Base-by-base conservation (phyloP, 2,888 invertebrate species). In the Drosophila monieri region DNA sequence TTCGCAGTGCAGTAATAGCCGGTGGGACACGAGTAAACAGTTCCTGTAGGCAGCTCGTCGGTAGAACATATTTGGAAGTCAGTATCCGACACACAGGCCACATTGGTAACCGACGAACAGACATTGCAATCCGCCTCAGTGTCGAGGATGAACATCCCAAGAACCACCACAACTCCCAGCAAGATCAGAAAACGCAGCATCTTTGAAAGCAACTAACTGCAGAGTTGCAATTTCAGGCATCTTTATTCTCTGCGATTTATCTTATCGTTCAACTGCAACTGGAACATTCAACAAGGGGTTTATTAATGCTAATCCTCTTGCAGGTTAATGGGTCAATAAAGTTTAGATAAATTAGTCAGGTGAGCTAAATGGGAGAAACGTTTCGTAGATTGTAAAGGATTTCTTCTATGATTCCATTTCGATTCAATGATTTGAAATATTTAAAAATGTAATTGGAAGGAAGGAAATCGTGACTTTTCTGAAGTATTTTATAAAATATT, bases 41-140 rank as follows among this genome's bases (percentile, higher is more conserved):
- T n/a, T 3, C 76, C 88, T 3, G 12, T 52, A 4, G 76, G 75
- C 14, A 52, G 9, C 5, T n/a, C n/a, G 49, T 62, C 60, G 15
- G 47, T 21, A 1, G 53, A 27, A 51, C 89, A 89, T 5, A 76
- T 74, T 52, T 80, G 73, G 52, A 77, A 89, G 25, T 77, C 44
- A 2, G 73, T 79, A 6, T 62, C 58, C 12, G 89, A 89, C 3
- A 85, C 72, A 54, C 88, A 88, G 6, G 80, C 88, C 44, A 80
- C 62, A 18, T 70, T 74, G 14, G 43, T 74, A 0, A 0, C 5
- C 0, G 23, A 3, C 3, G 55, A 46, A 49, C 89, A 89, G 10
- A 18, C 48, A 27, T 84, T 85, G 56, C 85, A 85, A 27, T 73
- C 58, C 9, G 53, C 46, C 68, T 61, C 25, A 12, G 6, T n/a